These are phyloP conservation scores for Brachylomia viminalis DNA, from an alignment of 2,888 invertebrate species.

Conservation along the genomic window DNA sequence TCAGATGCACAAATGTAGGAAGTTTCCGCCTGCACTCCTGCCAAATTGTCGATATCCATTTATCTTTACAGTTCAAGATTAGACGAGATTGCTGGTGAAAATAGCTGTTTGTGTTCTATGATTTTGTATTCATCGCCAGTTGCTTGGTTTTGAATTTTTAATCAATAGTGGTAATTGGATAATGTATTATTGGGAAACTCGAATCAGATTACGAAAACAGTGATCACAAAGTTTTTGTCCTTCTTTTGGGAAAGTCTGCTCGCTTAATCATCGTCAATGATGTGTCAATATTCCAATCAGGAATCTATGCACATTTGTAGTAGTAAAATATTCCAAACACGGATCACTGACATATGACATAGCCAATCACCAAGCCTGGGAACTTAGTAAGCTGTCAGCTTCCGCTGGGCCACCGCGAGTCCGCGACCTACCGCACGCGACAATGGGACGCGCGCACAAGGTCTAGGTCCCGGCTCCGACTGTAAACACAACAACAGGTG, in stretches of 20 bases:
- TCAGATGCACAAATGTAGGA: conserved; percentile 62
- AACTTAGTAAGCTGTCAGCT: conserved; percentile 43
- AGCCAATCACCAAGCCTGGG: conserved; percentile 16
- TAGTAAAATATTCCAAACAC: conserved; percentile 13
- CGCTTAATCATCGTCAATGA: neutral
- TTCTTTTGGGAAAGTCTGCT: neutral
- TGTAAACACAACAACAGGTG: conserved; percentile 66
- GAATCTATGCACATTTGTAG: conserved; percentile 1
- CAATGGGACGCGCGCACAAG: conserved; percentile 60
- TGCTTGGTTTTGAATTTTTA: neutral
- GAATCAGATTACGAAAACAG: neutral
- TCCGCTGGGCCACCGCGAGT: conserved; percentile 60
- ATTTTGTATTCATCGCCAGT: neutral
- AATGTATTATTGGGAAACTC: neutral
- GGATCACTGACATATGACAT: conserved; percentile 7
- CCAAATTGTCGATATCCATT: conserved; percentile 55
- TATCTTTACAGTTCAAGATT: conserved; percentile 40
- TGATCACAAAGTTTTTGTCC: neutral
- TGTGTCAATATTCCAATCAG: conserved; percentile 2
- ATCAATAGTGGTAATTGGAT: conserved; percentile 11
- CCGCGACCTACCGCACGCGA: conserved; percentile 72
- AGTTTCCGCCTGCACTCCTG: conserved; percentile 59
- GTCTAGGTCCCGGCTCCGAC: conserved; percentile 63
- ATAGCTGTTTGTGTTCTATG: conserved; percentile 22
- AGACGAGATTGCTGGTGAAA: conserved; percentile 14